Base-by-base conservation (phyloP, 1,140 invertebrate species). In the Scaptodrosophila lebanonensis region DNA sequence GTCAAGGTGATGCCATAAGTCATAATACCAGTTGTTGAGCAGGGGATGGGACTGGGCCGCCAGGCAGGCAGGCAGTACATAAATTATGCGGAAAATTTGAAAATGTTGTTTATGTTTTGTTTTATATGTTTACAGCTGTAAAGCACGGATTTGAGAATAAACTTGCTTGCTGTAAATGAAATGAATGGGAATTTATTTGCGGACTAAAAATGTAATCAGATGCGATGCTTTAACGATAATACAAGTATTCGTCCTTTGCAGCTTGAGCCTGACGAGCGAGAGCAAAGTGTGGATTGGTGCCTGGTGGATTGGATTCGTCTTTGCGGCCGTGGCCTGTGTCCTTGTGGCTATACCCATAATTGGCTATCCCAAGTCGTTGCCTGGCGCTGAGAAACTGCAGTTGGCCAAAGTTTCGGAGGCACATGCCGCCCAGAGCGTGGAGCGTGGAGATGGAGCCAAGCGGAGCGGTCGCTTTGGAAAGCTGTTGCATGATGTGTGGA, bases 281-380 rank as follows among this genome's bases (percentile, higher is more conserved):
- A 94, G 92, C 82, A 93, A 93, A 15, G 89, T 93, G 0, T 95
- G 94, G 94, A 91, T 96, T 33, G 94, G 94, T 5, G 94, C 93
- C 16, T 96, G 94, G 94, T 96, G 94, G 94, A 88, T 95, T 20
- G 94, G 94, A 3, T 95, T 95, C 73, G 86, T 95, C 2, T 87
- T 93, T 0, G 91, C 91, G 0, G 92, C 91, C 0, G 9, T 91
- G 0, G 76, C 93, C 7, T 92, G 92, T 65, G 86, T 94, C 8
- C 66, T 93, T 0, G 89, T 94, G 2, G 90, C 93, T 0, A 76
- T 94, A 44, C 93, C 93, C 4, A 87, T 95, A 2, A 87, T 93
- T 40, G 91, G 91, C 0, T 94, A 93, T 83, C 94, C 94, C 0
- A 88, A 90, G 57, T 89, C 90, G 50, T 79, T 95, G 56, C 93